phyloP scores from a whole-genome alignment of 2,113 vertebrate species.

The Ameiurus melas region DNA sequence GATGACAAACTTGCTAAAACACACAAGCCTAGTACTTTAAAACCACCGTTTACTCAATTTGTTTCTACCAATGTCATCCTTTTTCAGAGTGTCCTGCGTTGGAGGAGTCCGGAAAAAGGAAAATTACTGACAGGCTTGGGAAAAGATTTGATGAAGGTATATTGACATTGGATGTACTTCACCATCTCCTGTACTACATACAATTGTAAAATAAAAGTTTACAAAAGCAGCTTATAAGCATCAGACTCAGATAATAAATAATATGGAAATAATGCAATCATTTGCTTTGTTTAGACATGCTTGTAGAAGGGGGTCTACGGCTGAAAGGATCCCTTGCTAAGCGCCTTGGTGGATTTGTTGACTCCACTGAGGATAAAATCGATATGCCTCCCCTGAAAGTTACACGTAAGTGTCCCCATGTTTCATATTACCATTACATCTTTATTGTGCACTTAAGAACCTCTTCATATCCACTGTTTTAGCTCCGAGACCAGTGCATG shows the following conservation, averaged over 20 bases:
- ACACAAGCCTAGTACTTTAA: background rate
- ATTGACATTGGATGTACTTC: background rate
- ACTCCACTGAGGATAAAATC: slow-evolving; percentile 58
- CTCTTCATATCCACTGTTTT: slow-evolving; percentile 39
- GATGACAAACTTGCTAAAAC: background rate
- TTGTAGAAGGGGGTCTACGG: slow-evolving; percentile 55
- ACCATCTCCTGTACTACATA: background rate
- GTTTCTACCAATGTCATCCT: background rate
- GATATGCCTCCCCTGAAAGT: slow-evolving; percentile 71
- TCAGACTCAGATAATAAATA: too few relatives aligned
- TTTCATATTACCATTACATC: background rate
- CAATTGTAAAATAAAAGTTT: background rate
- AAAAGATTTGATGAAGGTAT: slow-evolving; percentile 66
- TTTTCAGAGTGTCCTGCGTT: slow-evolving; percentile 23
- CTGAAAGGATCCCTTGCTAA: slow-evolving; percentile 80
- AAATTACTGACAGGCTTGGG: slow-evolving; percentile 75
- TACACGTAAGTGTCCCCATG: slow-evolving; percentile 48
- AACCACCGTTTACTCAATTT: background rate
- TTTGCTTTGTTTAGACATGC: slow-evolving; percentile 55
- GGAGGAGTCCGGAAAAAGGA: slow-evolving; percentile 71
- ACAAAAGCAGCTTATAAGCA: too few relatives aligned
- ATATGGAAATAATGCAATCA: too few relatives aligned
- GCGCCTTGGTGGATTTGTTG: slow-evolving; percentile 82
- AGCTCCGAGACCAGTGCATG: slow-evolving; percentile 76
- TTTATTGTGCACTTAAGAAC: background rate